Evolutionary conservation across 2,888 invertebrate species (phyloP), one percentile per base, ranked within the genome.

Genomic region (Ganaspis brasiliensis): DNA sequence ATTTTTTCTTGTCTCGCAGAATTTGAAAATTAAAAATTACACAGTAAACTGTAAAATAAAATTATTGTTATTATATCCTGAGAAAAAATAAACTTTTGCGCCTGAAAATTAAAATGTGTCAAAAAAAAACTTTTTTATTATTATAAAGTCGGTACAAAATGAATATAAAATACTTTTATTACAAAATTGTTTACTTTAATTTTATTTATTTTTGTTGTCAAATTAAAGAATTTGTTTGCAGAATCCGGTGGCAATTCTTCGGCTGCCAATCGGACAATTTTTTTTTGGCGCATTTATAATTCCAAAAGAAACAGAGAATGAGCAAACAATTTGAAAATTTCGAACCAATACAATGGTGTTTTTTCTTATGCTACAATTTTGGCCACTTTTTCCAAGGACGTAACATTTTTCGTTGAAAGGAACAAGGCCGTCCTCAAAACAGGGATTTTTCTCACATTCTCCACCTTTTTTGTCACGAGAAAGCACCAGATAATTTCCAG

Each of bases 361-460:
- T n/a, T 90, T 92, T 0, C 91, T 90, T 0, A 91, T 88, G 40
- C 91, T 89, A 85, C 95, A 94, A 0, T 94, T 92, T 0, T 89
- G 89, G 16, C 90, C 91, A 0, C 82, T 83, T 67, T 89, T 87
- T 52, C 88, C 89, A 57, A 93, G 78, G 87, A 91, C 26, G 91
- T 93, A 92, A 84, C 95, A 95, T 37, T 89, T 90, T 0, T 92
- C 91, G 35, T 93, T 91, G 84, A 89, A 93, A 82, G 82, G 87
- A 0, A 94, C 93, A 26, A 90, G 83, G 0, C 93, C 93, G 83
- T 95, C 94, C 0, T 84, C 76, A 8, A 49, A 8, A 86, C 96
- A 96, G 0, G 94, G 94, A 91, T 96, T 96, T 31, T 82, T 83
- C 2, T 91, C 91, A 86, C 96, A 96, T 73, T 92, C 90, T 0